Base-by-base conservation (phyloP, 1,140 invertebrate species). In the Bradynema listronoti region DNA sequence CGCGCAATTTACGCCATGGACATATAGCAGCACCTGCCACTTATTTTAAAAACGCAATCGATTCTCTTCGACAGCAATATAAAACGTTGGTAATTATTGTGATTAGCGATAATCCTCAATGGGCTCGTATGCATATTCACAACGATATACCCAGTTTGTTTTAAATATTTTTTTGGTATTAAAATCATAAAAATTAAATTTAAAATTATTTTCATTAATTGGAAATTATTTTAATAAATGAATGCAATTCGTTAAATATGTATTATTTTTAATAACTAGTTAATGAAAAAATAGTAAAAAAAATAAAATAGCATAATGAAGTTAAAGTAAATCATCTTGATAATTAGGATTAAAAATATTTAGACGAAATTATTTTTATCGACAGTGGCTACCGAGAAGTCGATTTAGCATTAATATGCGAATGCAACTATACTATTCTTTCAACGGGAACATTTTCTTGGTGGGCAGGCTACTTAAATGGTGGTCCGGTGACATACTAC, bases 401-500 rank as follows among this genome's bases (percentile, higher is more conserved):
- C 4, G 75, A 78, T 56, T 49, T 78, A 59, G 72, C 75, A 14
- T 57, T 64, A 3, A 54, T 78, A 22, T 43, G 66, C 0, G 42
- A 55, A 19, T 78, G 75, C 49, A 65, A 78, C 52, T 71, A 78
- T 41, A 70, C 65, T 2, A 66, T 78, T 9, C 73, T 78, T 32
- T 72, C 65, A 0, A 71, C 71, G 3, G 75, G 75, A 2, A 72
- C 75, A 2, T 78, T 73, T 57, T 68, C 69, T 1, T 78, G 75
- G 73, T 78, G 75, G 75, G 56, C 62, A 16, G 66, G 57, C 19
- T 78, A 68, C 56, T 33, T 78, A 24, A 67, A 68, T 1, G 66
- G 68, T 29, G 75, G 78, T 14, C 27, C 39, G 43, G 45, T 46
- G n/a, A 34, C 71, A 4, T 65, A 66, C 39, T 72, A 61, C 46